Base-by-base conservation (phyloP, 1,140 invertebrate species). In the Ladona fulva region DNA sequence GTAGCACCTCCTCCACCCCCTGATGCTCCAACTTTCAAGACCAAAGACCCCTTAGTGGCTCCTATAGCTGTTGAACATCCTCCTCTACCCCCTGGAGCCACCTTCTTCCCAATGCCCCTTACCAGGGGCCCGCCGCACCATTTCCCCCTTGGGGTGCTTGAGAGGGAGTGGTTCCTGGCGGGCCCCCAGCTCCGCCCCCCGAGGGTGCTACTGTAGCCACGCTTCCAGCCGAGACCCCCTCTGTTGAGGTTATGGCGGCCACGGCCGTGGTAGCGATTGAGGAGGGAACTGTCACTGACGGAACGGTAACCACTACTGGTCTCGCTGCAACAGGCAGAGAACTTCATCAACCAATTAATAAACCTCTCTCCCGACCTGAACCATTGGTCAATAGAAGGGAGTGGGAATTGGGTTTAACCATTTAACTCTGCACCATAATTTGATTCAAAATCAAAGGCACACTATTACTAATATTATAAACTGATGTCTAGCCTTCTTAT, bases 321-420 rank as follows among this genome's bases (percentile, higher is more conserved):
- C 52, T 66, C 52, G 52, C 52, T 66, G 52, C 52, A 66, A 66
- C 52, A 66, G 52, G 52, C 52, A 66, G 52, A 66, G 52, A 66
- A 66, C 52, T 66, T 66, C 52, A 66, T 66, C 52, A 66, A 66
- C 52, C 52, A 66, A 66, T 66, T 66, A 66, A 66, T 66, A 66
- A 66, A 66, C 52, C 52, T 66, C 52, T 66, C 52, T 66, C 52
- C 52, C 52, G 52, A 66, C 52, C n/a, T 3, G 52, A 66, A 66
- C 52, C 52, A 66, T 66, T 66, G 52, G 52, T 66, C 52, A 66
- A 66, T 66, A 66, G 52, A 19, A 66, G 14, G 52, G 52, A 66
- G 14, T 66, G 14, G n/a, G 52, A 22, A 22, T 6, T 6, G 14
- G 52, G 52, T 19, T 66, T 6, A 66, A 19, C 12, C 14, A 66